Conservation (phyloP, 2,797 vertebrate species). For the Microcaecilia unicolor region DNA sequence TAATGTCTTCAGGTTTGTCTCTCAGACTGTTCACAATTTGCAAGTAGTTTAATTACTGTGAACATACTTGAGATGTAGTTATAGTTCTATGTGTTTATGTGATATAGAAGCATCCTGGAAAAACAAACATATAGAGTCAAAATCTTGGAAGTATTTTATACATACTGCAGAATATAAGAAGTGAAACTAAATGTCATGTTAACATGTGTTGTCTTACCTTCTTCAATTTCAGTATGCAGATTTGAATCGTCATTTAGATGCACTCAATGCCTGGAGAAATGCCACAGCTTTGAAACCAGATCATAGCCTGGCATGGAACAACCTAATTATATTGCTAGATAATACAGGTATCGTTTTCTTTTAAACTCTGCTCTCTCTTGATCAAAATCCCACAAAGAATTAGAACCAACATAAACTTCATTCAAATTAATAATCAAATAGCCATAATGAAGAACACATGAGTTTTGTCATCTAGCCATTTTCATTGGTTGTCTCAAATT, state of each 20-base stretch:
- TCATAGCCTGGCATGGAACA: constrained; percentile 97
- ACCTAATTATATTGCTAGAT: constrained; percentile 96
- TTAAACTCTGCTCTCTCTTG: no score
- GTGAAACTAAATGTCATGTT: neutral
- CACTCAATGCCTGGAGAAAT: constrained; percentile 91
- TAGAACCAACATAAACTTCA: no score
- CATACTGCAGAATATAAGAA: neutral
- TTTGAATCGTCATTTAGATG: constrained; percentile 84
- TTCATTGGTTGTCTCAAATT: no score
- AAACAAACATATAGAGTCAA: neutral
- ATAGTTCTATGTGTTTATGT: no score
- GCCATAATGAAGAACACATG: no score
- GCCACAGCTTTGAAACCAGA: constrained; percentile 90
- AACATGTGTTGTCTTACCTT: neutral
- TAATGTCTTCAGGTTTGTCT: no score
- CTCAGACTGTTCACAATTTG: no score
- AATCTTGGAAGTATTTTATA: constrained; percentile 4
- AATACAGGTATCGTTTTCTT: constrained; percentile 72
- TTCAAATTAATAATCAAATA: no score
- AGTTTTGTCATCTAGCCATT: no score
- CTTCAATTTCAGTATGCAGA: constrained; percentile 78
- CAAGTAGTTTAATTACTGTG: no score
- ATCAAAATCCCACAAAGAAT: no score
- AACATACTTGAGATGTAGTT: no score
- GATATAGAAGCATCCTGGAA: neutral